A percentile compares a stretch with the other conserved stretches of the same genome.
These are phyloP conservation scores for Criorhina ranunculi DNA, from an alignment of 2,888 invertebrate genomes.

Conservation along the genomic window DNA sequence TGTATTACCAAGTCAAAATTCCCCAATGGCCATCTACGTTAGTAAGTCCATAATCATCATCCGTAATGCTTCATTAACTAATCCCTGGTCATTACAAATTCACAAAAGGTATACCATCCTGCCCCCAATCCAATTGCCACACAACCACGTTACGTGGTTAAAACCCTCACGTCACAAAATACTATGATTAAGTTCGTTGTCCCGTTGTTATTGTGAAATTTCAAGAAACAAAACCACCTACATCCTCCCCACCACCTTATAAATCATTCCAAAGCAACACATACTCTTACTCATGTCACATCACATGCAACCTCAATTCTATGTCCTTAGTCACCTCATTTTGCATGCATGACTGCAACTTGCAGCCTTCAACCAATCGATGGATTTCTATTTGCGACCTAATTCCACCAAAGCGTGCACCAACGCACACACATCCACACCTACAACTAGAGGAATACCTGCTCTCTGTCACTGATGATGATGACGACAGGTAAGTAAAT, in stretches of 20 bases:
- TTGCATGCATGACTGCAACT: constrained; percentile 58
- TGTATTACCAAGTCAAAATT: too few species aligned
- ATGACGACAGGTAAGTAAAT: constrained; percentile 63
- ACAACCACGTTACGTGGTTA: too few species aligned
- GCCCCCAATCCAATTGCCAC: too few species aligned
- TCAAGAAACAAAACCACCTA: background rate
- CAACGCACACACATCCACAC: constrained; percentile 3
- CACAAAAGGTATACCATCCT: too few species aligned
- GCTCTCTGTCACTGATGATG: constrained; percentile 24
- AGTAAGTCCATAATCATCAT: too few species aligned
- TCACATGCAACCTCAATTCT: constrained; percentile 17
- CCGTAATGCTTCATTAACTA: too few species aligned
- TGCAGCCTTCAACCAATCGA: constrained; percentile 52
- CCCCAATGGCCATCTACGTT: too few species aligned
- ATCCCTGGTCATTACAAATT: too few species aligned
- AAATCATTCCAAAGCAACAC: constrained; percentile 12
- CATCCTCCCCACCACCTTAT: background rate
- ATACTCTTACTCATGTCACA: constrained; percentile 1
- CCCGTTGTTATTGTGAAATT: background rate
- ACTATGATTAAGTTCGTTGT: background rate
- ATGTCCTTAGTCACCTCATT: constrained; percentile 33
- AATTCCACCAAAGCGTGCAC: constrained; percentile 36
- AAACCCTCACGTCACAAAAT: too few species aligned
- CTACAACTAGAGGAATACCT: background rate
- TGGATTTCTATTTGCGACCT: constrained; percentile 58